Evolutionary conservation across 2,888 invertebrate species (phyloP), one percentile per base, ranked within the genome.

Genomic region (Mesochorus sp.): DNA sequence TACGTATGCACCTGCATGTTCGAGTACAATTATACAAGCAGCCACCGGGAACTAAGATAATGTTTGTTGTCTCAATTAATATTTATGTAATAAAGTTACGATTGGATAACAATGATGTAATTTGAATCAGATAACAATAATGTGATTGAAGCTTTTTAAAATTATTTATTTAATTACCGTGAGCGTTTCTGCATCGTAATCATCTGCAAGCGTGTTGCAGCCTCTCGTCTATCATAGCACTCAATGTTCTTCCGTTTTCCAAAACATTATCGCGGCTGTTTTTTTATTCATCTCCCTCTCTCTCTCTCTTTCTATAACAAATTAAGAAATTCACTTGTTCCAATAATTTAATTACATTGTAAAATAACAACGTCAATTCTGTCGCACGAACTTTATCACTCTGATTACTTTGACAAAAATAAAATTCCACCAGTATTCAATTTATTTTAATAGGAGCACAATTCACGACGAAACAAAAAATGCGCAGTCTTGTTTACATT

Each of bases 401-500:
- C 17, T n/a, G 10, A 57, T 19, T 34, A 44, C 5, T n/a, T n/a
- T n/a, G 19, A 44, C 8, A 4, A 26, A 59, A 19, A 14, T 21
- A 44, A 31, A 44, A 17, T 8, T n/a, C 24, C 51, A 67, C 42
- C 28, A 37, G 39, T 47, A 57, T 17, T 17, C 6, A 31, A 62
- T 26, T n/a, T 49, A 68, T 68, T 47, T n/a, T 24, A 17, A 31
- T 37, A 34, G 14, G 31, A 34, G 34, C 21, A 47, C 19, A 10
- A 10, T 47, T 5, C 26, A 12, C 19, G 42, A 42, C 12, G 47
- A 17, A 4, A 17, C 31, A 8, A 55, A 39, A 67, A 68, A 49
- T 73, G 67, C 62, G 64, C 17, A 51, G 49, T 57, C 42, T 73
- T 78, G 73, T 78, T 73, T 78, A 78, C 77, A 64, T 74, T 24